phyloP scores from a whole-genome alignment of 1,140 invertebrate species.

The Asobara japonica region DNA sequence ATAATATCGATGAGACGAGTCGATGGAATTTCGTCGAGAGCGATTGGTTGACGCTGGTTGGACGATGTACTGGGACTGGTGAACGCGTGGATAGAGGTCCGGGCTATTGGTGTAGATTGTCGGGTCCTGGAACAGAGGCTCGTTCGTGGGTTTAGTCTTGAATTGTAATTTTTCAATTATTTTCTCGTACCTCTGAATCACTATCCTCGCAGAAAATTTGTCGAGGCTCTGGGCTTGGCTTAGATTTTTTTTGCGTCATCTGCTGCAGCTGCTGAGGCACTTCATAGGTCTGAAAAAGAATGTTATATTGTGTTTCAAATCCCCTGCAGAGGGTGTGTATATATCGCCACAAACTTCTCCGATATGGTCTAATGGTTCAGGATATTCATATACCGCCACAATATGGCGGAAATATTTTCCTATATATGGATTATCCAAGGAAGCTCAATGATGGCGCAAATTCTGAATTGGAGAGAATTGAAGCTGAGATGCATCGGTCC shows the following conservation, averaged over 20 bases:
- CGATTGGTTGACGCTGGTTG: slow-evolving; percentile 41
- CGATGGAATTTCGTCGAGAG: slow-evolving; percentile 56
- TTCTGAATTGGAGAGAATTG: no score
- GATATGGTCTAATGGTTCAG: no score
- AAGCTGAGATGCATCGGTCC: no score
- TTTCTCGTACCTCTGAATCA: slow-evolving; percentile 58
- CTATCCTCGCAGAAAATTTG: slow-evolving; percentile 54
- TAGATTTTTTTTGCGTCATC: slow-evolving; percentile 46
- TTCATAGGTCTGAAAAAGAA: slow-evolving; percentile 57
- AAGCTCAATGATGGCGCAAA: no score
- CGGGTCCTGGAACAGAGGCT: slow-evolving; percentile 59
- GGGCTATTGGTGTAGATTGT: slow-evolving; percentile 55
- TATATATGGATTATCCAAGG: no score
- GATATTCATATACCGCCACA: no score
- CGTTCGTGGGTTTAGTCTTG: slow-evolving; percentile 33
- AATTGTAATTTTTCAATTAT: slow-evolving; percentile 9
- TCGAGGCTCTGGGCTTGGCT: slow-evolving; percentile 44
- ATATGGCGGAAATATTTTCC: no score
- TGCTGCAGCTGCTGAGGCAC: slow-evolving; percentile 41
- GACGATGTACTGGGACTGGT: slow-evolving; percentile 46
- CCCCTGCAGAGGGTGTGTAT: no score
- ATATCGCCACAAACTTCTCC: no score
- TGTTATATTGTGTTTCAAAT: neutral
- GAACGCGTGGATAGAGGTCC: slow-evolving; percentile 51
- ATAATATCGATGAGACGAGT: slow-evolving; percentile 60